Evolutionary conservation across 1,140 invertebrate genomes (phyloP).

Genomic region (Sesamia nonagrioides): DNA sequence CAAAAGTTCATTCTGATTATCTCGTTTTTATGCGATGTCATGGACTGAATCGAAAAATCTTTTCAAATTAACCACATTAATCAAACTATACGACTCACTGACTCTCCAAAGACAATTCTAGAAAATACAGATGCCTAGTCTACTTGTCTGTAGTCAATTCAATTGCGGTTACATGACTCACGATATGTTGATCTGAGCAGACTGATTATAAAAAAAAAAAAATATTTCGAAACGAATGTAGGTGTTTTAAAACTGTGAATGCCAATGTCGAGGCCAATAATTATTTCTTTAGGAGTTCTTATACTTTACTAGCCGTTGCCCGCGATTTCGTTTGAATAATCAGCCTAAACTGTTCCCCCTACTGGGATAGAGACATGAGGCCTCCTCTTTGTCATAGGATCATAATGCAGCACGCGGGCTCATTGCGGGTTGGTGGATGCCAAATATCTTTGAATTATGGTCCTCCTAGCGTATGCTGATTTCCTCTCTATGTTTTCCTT

Average conservation of each 20-base stretch:
- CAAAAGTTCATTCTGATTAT: too few species aligned
- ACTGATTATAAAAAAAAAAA: constrained; percentile 21
- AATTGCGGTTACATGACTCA: constrained; percentile 7
- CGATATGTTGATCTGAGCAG: not conserved
- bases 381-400: too few species aligned
- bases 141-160: not conserved
- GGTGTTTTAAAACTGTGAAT: constrained; percentile 7
- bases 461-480: too few species aligned
- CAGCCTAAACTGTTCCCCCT: too few species aligned
- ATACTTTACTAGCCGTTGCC: too few species aligned
- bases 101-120: constrained; percentile 2
- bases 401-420: too few species aligned
- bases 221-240: constrained; percentile 8
- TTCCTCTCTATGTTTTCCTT: too few species aligned
- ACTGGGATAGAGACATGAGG: too few species aligned
- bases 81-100: not conserved
- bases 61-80: not conserved
- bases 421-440: too few species aligned
- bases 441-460: too few species aligned
- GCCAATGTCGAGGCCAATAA: constrained; percentile 41
- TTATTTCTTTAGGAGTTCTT: constrained; percentile 8
- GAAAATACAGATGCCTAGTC: not conserved
- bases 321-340: too few species aligned
- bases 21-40: not conserved
- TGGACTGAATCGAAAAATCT: not conserved